Percentiles rank a stretch among this genome's conserved stretches.
Conservation (phyloP, 2,113 vertebrate genomes). For the Podilymbus podiceps region DNA sequence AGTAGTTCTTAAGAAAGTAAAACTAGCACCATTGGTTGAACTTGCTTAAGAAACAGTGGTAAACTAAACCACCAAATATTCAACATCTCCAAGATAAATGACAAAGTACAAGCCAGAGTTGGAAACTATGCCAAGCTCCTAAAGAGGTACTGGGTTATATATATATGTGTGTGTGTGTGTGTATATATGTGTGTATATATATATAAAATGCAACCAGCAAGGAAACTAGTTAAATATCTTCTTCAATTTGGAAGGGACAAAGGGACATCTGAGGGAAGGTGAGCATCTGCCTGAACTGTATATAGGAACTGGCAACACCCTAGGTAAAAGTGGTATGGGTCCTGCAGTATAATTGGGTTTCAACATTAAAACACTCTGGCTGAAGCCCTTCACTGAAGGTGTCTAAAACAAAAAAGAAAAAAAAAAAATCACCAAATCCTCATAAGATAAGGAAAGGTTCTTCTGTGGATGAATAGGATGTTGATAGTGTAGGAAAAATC, state of each 20-base stretch:
- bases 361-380: neutral
- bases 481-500: neutral
- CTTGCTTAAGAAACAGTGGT: neutral
- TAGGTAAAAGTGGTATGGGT: neutral
- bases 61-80: neutral
- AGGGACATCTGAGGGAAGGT: neutral
- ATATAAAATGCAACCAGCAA: neutral
- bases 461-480: neutral
- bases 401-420: neutral
- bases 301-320: neutral
- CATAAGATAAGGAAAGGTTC: neutral
- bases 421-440: neutral
- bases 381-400: neutral
- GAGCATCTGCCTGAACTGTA: neutral
- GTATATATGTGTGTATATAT: no score
- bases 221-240: neutral
- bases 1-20: no score
- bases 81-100: no score
- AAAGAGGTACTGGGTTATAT: neutral
- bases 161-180: no score
- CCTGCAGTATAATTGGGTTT: neutral
- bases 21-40: neutral
- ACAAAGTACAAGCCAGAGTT: neutral
- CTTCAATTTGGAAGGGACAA: neutral
- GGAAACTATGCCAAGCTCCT: neutral